Percentiles rank a stretch among this genome's conserved stretches.
Conservation (phyloP, 2,888 invertebrate genomes). For the Gisinianus flammeolus region DNA sequence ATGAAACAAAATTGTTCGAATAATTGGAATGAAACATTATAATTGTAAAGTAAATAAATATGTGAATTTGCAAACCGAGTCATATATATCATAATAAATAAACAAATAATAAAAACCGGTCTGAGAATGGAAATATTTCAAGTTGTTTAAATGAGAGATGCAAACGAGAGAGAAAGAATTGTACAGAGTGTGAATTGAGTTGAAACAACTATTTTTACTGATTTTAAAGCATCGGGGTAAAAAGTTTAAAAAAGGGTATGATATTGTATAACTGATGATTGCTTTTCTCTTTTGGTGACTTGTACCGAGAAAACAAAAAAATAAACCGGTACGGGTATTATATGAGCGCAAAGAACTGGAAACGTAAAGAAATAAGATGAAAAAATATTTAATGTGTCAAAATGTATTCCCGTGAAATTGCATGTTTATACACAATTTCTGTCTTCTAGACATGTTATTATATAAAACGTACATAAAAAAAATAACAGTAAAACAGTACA, state of each 20-base stretch:
- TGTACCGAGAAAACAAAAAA: too few species aligned
- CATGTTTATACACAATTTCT: background rate
- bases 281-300: background rate
- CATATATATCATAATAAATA: background rate
- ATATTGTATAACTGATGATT: background rate
- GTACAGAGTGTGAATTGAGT: background rate
- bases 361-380: too few species aligned
- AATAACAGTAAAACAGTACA: background rate
- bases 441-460: conserved; percentile 6
- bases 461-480: too few species aligned
- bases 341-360: background rate
- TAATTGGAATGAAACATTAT: too few species aligned
- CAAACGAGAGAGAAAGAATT: background rate
- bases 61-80: background rate
- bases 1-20: too few species aligned
- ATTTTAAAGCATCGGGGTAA: too few species aligned
- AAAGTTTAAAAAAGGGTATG: background rate
- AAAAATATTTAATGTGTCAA: conserved; percentile 5
- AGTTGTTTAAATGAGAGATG: background rate
- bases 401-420: background rate
- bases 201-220: too few species aligned
- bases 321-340: too few species aligned
- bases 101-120: background rate
- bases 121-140: background rate
- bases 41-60: background rate